A percentile compares a stretch with the other conserved stretches of the same genome.
phyloP scores from a whole-genome alignment of 92 coral and sea anemone species.

The Virgularia gustaviana region DNA sequence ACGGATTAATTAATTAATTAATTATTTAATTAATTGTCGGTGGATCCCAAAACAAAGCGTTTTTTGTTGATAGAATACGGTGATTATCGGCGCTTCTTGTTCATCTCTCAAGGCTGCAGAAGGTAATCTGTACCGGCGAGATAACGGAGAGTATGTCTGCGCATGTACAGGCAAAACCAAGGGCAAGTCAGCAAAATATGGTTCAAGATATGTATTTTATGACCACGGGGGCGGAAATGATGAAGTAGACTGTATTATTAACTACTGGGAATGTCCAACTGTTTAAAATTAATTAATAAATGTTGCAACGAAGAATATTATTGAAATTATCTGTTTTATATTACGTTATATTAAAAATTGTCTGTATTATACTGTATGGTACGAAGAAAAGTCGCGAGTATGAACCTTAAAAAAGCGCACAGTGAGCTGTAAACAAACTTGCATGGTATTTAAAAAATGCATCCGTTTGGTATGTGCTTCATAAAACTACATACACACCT shows the following conservation, averaged over 20 bases:
- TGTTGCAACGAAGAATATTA: no score
- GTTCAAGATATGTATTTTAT: no score
- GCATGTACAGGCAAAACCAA: constrained; percentile 15
- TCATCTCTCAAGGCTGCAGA: background rate
- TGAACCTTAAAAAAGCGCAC: no score
- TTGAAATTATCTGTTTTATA: no score
- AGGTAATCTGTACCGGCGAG: background rate
- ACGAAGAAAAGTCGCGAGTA: no score
- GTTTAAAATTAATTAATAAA: constrained; percentile 2
- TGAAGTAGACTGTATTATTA: constrained; percentile 11
- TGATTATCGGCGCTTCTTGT: background rate
- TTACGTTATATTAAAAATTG: no score
- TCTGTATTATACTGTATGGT: no score
- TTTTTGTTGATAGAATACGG: background rate
- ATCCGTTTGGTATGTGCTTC: no score
- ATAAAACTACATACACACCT: no score
- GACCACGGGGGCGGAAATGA: background rate
- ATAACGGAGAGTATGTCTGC: background rate
- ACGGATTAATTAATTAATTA: background rate
- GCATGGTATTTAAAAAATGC: no score
- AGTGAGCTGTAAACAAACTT: no score
- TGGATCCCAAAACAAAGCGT: background rate
- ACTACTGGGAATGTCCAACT: constrained; percentile 13
- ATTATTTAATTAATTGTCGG: no score
- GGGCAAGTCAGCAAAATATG: background rate